A percentile compares a stretch with the other conserved stretches of the same genome.
Evolutionary conservation across 1,140 invertebrate genomes (phyloP).

Genomic region (Helicorthomorpha holstii): DNA sequence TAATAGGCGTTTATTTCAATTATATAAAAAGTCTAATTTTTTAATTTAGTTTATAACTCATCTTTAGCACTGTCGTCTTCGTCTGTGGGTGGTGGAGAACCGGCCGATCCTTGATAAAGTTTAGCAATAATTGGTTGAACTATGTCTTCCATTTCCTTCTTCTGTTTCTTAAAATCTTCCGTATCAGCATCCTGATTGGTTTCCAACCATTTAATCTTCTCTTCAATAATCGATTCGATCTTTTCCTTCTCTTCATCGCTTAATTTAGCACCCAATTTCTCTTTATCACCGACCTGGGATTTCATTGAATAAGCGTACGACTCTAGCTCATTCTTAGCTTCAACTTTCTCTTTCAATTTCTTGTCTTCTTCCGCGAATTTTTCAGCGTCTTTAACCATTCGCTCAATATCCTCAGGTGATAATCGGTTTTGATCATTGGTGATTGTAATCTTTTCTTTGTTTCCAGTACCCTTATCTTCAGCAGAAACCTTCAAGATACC

Average conservation of each 20-base stretch:
- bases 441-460: conserved; percentile 96
- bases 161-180: conserved; percentile 89
- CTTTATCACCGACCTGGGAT: conserved; percentile 93
- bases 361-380: conserved; percentile 98
- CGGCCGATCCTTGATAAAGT: conserved; percentile 70
- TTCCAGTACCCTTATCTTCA: conserved; percentile 96
- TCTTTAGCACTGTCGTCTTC: conserved; percentile 69
- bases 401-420: conserved; percentile 93
- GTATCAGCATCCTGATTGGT: conserved; percentile 84
- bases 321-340: conserved; percentile 87
- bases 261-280: conserved; percentile 88
- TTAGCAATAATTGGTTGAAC: conserved; percentile 97
- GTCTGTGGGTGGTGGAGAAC: conserved; percentile 44
- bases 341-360: conserved; percentile 90
- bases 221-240: conserved; percentile 86
- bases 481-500: conserved; percentile 89
- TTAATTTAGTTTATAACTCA: conserved; percentile 43
- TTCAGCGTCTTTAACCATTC: conserved; percentile 97
- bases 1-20: too few species aligned
- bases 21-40: not conserved
- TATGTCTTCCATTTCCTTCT: conserved; percentile 89
- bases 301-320: conserved; percentile 96
- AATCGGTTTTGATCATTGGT: conserved; percentile 95
- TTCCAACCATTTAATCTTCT: conserved; percentile 96
- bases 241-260: conserved; percentile 83